Conservation (phyloP, 2,113 vertebrate species). For the Cyphomyrus plagiostoma region DNA sequence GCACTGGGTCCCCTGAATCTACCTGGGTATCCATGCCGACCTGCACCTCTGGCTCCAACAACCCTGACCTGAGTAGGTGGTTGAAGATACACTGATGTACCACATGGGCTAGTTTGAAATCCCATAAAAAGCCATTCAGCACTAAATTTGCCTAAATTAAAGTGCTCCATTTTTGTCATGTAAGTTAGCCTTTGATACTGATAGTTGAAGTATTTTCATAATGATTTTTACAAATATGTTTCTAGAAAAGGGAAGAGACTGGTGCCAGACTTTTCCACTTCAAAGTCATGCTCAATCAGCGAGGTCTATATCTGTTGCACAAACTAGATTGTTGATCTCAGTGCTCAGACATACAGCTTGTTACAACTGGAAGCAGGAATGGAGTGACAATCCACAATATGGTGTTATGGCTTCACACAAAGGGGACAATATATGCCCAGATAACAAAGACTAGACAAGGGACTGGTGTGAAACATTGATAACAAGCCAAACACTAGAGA, state of each 20-base stretch:
- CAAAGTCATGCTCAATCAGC: not conserved
- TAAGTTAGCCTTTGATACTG: not conserved
- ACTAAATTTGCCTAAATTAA: not conserved
- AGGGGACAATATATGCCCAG: not conserved
- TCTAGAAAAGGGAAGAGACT: not conserved
- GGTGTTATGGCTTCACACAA: not conserved
- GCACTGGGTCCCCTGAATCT: not conserved
- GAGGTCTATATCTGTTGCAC: not conserved
- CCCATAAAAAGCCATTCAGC: not conserved
- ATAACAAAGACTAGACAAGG: not conserved
- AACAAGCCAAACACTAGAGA: not conserved
- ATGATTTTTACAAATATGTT: not conserved
- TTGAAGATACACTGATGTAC: not conserved
- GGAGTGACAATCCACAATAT: not conserved
- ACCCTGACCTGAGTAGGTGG: not conserved
- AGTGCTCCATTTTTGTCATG: not conserved
- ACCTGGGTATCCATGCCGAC: not conserved
- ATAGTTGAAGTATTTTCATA: not conserved
- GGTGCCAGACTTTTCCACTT: not conserved
- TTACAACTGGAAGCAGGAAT: not conserved
- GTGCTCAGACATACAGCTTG: not conserved
- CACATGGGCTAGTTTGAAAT: not conserved
- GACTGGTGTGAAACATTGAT: not conserved
- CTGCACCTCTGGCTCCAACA: not conserved
- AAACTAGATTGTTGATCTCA: not conserved